These are phyloP conservation scores for Sarcophaga rosellei DNA, from an alignment of 2,888 invertebrate species.

Conservation along the genomic window DNA sequence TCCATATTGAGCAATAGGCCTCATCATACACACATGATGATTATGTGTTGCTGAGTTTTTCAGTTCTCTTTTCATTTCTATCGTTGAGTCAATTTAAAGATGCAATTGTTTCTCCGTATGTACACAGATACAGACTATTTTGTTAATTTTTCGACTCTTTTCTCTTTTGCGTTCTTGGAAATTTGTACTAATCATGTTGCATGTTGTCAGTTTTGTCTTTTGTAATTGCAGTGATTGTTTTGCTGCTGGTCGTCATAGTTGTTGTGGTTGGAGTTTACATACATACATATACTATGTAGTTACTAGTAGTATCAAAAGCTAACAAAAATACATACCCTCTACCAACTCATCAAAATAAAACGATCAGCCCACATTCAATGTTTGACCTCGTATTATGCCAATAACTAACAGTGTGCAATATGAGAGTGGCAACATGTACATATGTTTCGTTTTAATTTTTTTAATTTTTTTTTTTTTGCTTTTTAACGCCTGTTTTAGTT, in stretches of 20 bases:
- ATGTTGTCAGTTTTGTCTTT: slow-evolving; percentile 34
- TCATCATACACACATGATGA: background rate
- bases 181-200: slow-evolving; percentile 20
- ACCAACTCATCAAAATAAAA: slow-evolving; percentile 26
- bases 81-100: slow-evolving; percentile 35
- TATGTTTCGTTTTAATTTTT: background rate
- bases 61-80: slow-evolving; percentile 3
- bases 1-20: slow-evolving; percentile 48
- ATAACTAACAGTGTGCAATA: slow-evolving; percentile 34
- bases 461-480: background rate
- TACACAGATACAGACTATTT: slow-evolving; percentile 5
- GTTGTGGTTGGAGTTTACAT: slow-evolving; percentile 28
- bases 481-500: slow-evolving; percentile 29
- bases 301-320: slow-evolving; percentile 20
- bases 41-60: background rate
- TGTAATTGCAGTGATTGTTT: slow-evolving; percentile 35
- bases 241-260: slow-evolving; percentile 50
- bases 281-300: background rate
- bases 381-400: slow-evolving; percentile 60
- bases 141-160: slow-evolving; percentile 17
- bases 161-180: slow-evolving; percentile 18
- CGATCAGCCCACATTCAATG: slow-evolving; percentile 66
- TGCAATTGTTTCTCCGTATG: slow-evolving; percentile 46
- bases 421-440: slow-evolving; percentile 39
- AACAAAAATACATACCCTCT: background rate